Percentiles rank a stretch among this genome's conserved stretches.
Conservation (phyloP, 2,797 vertebrate species). For the Ptychadena robeensis region DNA sequence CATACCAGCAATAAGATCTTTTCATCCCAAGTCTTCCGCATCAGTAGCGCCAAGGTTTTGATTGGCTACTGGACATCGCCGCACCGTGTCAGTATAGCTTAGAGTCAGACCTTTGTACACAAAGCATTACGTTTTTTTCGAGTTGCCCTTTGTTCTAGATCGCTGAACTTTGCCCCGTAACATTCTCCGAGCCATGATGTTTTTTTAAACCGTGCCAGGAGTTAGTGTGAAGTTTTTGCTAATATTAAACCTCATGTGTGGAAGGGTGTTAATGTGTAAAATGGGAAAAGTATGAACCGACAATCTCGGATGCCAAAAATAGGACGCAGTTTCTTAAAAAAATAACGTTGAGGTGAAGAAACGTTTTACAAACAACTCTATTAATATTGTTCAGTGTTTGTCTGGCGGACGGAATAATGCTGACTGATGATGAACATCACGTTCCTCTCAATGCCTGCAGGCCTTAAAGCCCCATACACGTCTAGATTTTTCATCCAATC, state of each 20-base stretch:
- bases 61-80: no score
- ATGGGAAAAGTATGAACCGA: not conserved
- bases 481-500: no score
- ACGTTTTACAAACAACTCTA: no score
- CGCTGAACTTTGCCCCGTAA: not conserved
- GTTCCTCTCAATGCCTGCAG: no score
- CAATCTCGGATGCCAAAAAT: not conserved
- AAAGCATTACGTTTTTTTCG: not conserved
- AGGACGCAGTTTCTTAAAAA: not conserved
- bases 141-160: not conserved
- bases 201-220: not conserved
- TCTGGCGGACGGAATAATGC: no score
- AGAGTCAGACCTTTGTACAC: not conserved
- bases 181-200: not conserved
- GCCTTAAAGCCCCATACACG: no score
- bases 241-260: not conserved
- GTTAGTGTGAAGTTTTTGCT: not conserved
- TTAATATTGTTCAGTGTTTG: no score
- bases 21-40: no score
- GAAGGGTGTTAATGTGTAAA: not conserved
- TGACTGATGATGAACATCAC: no score
- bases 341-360: no score
- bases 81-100: not conserved
- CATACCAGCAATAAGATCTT: no score
- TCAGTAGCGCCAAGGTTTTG: no score